Base-by-base conservation (phyloP, 2,797 vertebrate genomes). In the Sphenopsis melanotis region DNA sequence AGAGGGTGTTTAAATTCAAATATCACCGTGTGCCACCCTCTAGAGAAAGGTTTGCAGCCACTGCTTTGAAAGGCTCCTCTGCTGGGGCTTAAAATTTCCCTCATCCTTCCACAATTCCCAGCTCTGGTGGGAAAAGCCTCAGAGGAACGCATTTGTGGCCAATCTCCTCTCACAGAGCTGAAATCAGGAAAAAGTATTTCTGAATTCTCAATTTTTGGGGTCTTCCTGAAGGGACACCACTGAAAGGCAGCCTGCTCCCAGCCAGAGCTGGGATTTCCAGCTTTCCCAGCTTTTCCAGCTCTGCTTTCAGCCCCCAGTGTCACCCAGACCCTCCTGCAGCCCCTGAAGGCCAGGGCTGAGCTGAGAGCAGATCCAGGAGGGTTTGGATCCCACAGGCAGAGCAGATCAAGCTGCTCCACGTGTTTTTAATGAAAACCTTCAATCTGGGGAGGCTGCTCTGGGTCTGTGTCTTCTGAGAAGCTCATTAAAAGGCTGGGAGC, bases 381-480 rank as follows among this genome's bases (percentile, higher is more conserved):
- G 16, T 46, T 63, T 75, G 2, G 12, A 55, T 50, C 81, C 78
- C n/a, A 27, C 52, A 60, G 0, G 9, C 34, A 50, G 78, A 57
- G 50, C 52, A 83, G 87, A 91, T 68, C 56, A 20, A 86, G 49
- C 65, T 0, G 34, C 87, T 78, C 84, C 89, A 69, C 12, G 56
- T 83, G 94, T 29, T 72, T 93, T 91, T 92, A 89, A 95, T 94
- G 44, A 86, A 89, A 87, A 55, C 19, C 65, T 81, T 91, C 75
- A 63, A 10, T 86, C 50, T 79, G 39, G 53, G 89, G 49, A 89
- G 71, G 78, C 61, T 93, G 82, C 4, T 61, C 80, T 78, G 2
- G 3, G 41, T 30, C 80, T 60, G 41, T 47, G 57, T 64, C 93
- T 94, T 92, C 79, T 22, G 57, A 93, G 72, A 22, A 72, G 55